A percentile compares a stretch with the other conserved stretches of the same genome.
Evolutionary conservation across 2,113 vertebrate genomes (phyloP).

Genomic region (Poeciliopsis retropinna): DNA sequence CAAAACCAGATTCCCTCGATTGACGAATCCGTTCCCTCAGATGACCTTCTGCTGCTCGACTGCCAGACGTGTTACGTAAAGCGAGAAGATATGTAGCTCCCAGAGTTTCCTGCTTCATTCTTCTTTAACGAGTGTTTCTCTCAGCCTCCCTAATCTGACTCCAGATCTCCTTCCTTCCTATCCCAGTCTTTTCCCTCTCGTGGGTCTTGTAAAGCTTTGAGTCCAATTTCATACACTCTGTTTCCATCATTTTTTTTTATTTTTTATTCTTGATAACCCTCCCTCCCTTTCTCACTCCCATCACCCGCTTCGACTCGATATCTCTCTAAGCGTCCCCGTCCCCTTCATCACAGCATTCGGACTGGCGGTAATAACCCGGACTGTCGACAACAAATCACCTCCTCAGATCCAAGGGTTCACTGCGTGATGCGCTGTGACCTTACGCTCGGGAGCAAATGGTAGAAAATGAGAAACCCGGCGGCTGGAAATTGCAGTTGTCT

Average conservation of each 20-base stretch:
- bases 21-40: neutral
- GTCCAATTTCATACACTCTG: conserved; percentile 63
- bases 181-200: conserved; percentile 23
- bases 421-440: conserved; percentile 42
- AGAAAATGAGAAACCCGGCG: conserved; percentile 53
- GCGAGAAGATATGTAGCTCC: conserved; percentile 8
- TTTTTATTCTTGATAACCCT: conserved; percentile 24
- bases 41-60: neutral
- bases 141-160: conserved; percentile 43
- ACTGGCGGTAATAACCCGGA: conserved; percentile 56
- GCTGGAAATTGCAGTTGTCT: conserved; percentile 41
- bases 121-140: conserved; percentile 42
- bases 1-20: neutral
- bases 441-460: conserved; percentile 43
- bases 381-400: conserved; percentile 59
- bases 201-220: conserved; percentile 57
- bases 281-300: neutral
- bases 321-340: neutral
- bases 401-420: conserved; percentile 33
- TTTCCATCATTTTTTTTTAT: conserved; percentile 51
- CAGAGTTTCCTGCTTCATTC: conserved; percentile 16
- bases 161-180: conserved; percentile 16
- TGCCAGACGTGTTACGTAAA: conserved; percentile 31
- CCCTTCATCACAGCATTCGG: conserved; percentile 26
- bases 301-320: neutral